Conservation (phyloP, 37 sponge, comb jelly and placozoan genomes). For the Cladorhizidae sp. region DNA sequence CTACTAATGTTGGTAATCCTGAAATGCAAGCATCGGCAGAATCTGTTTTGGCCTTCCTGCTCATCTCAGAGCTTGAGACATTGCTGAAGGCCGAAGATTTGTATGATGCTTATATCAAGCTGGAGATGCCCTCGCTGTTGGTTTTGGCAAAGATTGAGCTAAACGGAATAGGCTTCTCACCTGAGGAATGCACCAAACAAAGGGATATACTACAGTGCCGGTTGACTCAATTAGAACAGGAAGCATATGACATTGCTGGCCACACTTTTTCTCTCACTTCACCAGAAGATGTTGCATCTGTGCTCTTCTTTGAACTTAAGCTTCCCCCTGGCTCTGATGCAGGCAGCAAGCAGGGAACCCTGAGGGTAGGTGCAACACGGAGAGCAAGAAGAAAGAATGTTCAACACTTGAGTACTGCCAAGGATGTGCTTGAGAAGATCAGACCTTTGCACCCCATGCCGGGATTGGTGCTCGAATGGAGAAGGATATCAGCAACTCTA, state of each 20-base stretch:
- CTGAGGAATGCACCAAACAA: slow-evolving; percentile 50
- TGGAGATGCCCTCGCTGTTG: slow-evolving; percentile 83
- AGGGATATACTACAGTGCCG: slow-evolving; percentile 55
- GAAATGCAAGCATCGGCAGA: slow-evolving; percentile 70
- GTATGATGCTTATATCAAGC: slow-evolving; percentile 55
- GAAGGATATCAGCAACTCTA: slow-evolving; percentile 82
- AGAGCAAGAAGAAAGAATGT: slow-evolving; percentile 29
- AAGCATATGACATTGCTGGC: slow-evolving; percentile 71
- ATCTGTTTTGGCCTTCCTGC: slow-evolving; percentile 56
- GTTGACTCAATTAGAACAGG: slow-evolving; percentile 63
- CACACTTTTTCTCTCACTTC: slow-evolving; percentile 83
- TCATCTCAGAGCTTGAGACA: slow-evolving; percentile 64
- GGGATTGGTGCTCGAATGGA: slow-evolving; percentile 84
- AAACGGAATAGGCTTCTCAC: slow-evolving; percentile 87
- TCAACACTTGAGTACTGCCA: slow-evolving; percentile 87
- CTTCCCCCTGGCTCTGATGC: slow-evolving; percentile 54
- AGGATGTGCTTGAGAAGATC: slow-evolving; percentile 90
- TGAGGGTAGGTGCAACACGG: slow-evolving; percentile 22
- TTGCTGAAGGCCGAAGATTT: slow-evolving; percentile 69
- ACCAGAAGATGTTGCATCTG: slow-evolving; percentile 84
- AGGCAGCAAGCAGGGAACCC: slow-evolving; percentile 27
- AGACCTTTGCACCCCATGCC: slow-evolving; percentile 85
- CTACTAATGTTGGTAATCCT: slow-evolving; percentile 63
- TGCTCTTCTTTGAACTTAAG: slow-evolving; percentile 85
- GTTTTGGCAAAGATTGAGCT: slow-evolving; percentile 85